Conservation (phyloP, 2,113 vertebrate species). For the Mesocricetus auratus region DNA sequence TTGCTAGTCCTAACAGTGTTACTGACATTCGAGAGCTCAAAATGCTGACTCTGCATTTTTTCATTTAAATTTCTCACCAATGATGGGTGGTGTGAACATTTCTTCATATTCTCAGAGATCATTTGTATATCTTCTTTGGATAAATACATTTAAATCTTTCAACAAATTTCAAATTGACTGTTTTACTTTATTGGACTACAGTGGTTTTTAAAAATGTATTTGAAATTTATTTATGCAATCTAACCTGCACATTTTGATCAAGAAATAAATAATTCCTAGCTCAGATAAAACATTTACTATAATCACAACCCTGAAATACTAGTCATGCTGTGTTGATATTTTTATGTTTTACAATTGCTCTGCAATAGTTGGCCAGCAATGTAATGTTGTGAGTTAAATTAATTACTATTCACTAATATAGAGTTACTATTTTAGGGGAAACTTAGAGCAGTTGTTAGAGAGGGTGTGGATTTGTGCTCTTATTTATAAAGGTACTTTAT, state of each 20-base stretch:
- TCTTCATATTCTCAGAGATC: neutral
- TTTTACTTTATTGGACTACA: neutral
- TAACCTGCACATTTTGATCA: constrained; percentile 10
- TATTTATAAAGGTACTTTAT: constrained; percentile 13
- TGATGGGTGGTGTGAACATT: neutral
- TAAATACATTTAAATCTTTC: constrained; percentile 31
- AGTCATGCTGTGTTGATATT: neutral
- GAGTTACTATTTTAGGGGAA: constrained; percentile 36
- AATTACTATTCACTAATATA: neutral
- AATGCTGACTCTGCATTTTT: neutral
- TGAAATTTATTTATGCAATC: constrained; percentile 46
- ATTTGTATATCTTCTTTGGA: neutral
- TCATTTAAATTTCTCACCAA: constrained; percentile 45
- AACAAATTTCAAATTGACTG: neutral
- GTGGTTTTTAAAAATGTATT: neutral
- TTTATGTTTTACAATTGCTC: neutral
- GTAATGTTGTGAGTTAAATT: neutral
- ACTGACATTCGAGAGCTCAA: neutral
- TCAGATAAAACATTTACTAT: constrained; percentile 39
- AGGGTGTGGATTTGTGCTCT: constrained; percentile 6
- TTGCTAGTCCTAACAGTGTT: neutral
- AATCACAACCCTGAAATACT: constrained; percentile 3
- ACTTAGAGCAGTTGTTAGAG: neutral
- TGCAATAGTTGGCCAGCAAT: neutral
- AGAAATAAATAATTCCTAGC: constrained; percentile 2